These are phyloP conservation scores for Mythimna impura DNA, from an alignment of 2,888 invertebrate species.

Conservation along the genomic window DNA sequence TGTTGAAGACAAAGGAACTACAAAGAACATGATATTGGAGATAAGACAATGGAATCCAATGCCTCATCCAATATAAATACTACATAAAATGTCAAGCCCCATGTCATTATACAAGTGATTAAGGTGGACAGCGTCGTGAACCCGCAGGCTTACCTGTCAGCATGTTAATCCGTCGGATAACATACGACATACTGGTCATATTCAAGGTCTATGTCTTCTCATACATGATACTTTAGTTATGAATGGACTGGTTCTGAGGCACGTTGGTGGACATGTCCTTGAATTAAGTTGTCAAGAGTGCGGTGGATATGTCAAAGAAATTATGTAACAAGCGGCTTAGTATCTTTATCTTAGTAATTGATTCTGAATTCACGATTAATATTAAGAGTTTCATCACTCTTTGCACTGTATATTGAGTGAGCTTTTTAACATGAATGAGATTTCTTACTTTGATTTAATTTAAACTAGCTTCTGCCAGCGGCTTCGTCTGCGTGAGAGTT, in stretches of 20 bases:
- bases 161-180: conserved; percentile 39
- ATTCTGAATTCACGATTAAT: too few species aligned
- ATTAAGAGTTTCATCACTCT: too few species aligned
- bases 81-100: conserved; percentile 13
- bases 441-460: not conserved
- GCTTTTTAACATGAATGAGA: not conserved
- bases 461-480: too few species aligned
- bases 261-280: conserved; percentile 25
- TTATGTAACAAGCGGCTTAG: conserved; percentile 15
- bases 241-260: conserved; percentile 14
- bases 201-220: conserved; percentile 40
- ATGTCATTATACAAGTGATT: conserved; percentile 23
- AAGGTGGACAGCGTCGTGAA: conserved; percentile 39
- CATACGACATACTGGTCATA: conserved; percentile 17
- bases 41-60: not conserved
- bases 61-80: not conserved
- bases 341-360: conserved; percentile 11
- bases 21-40: not conserved
- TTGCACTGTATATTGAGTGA: not conserved
- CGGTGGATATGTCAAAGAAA: conserved; percentile 21
- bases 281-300: conserved; percentile 32
- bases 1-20: not conserved
- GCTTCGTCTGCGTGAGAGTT: too few species aligned
- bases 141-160: conserved; percentile 46
- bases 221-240: conserved; percentile 17